Evolutionary conservation across 2,113 vertebrate species (phyloP).

Genomic region (Dicentrarchus labrax): DNA sequence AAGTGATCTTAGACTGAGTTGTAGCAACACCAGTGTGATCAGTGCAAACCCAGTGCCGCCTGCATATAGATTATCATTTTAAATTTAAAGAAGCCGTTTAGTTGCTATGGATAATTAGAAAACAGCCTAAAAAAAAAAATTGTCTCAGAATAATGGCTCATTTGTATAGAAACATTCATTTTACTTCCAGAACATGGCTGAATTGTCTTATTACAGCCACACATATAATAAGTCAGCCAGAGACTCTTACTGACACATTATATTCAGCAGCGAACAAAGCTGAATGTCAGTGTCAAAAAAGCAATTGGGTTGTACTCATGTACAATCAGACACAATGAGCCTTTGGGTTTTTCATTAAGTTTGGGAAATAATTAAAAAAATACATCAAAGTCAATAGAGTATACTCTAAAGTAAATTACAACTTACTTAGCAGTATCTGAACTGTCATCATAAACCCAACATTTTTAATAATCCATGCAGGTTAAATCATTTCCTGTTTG

Average conservation of each 20-base stretch:
- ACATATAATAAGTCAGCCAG: constrained; percentile 46
- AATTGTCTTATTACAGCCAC: constrained; percentile 48
- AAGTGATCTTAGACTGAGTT: constrained; percentile 21
- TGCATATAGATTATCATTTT: constrained; percentile 49
- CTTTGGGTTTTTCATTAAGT: constrained; percentile 7
- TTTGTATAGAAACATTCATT: constrained; percentile 58
- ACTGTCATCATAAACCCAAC: background rate
- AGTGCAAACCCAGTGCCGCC: constrained; percentile 13
- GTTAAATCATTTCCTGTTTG: background rate
- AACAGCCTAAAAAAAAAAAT: constrained; percentile 27
- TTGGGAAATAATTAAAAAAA: background rate
- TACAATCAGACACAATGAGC: background rate
- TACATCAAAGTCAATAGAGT: background rate
- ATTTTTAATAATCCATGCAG: background rate
- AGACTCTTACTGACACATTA: constrained; percentile 39
- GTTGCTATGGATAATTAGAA: constrained; percentile 62
- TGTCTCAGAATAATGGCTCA: constrained; percentile 36
- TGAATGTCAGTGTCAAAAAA: constrained; percentile 23
- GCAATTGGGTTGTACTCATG: constrained; percentile 11
- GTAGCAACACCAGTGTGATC: constrained; percentile 17
- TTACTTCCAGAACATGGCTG: constrained; percentile 43
- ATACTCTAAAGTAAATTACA: background rate
- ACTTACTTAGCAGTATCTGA: background rate
- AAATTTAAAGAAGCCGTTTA: constrained; percentile 61
- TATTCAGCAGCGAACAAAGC: constrained; percentile 55